Percentiles rank a stretch among this genome's conserved stretches.
phyloP scores from a whole-genome alignment of 2,888 invertebrate species.

The Clunio marinus region DNA sequence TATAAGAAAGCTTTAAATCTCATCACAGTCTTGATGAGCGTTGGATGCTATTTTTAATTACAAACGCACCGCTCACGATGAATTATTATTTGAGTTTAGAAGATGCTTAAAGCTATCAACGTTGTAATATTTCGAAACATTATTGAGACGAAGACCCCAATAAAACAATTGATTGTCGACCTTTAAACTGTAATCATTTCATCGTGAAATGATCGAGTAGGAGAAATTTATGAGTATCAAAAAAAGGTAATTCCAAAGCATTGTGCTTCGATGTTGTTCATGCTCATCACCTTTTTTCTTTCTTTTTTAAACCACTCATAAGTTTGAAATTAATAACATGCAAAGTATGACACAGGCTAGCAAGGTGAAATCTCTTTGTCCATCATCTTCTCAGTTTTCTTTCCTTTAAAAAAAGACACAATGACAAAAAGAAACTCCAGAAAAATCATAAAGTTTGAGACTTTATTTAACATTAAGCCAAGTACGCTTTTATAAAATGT shows the following conservation, averaged over 20 bases:
- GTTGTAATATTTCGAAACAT: too few relatives aligned
- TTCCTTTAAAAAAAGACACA: background rate
- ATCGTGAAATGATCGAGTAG: background rate
- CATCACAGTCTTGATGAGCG: constrained; percentile 3
- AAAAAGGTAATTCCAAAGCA: background rate
- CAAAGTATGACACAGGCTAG: background rate
- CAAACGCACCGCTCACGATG: constrained; percentile 1
- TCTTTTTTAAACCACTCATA: too few relatives aligned
- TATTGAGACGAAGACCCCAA: too few relatives aligned
- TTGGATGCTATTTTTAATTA: constrained; percentile 21
- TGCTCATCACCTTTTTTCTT: background rate
- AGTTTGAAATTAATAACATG: too few relatives aligned
- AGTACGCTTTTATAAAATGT: constrained; percentile 32
- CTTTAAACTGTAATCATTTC: background rate
- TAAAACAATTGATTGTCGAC: constrained; percentile 7
- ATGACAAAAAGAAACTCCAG: background rate
- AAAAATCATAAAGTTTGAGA: constrained; percentile 4
- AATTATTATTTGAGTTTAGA: too few relatives aligned
- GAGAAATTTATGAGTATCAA: constrained; percentile 3
- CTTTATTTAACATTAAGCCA: constrained; percentile 35
- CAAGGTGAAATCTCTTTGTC: constrained; percentile 16
- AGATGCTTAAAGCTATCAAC: background rate
- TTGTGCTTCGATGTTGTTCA: background rate
- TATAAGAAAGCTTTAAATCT: background rate
- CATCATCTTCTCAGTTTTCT: too few relatives aligned